phyloP scores from a whole-genome alignment of 2,888 invertebrate species.

The Agrotis segetum region DNA sequence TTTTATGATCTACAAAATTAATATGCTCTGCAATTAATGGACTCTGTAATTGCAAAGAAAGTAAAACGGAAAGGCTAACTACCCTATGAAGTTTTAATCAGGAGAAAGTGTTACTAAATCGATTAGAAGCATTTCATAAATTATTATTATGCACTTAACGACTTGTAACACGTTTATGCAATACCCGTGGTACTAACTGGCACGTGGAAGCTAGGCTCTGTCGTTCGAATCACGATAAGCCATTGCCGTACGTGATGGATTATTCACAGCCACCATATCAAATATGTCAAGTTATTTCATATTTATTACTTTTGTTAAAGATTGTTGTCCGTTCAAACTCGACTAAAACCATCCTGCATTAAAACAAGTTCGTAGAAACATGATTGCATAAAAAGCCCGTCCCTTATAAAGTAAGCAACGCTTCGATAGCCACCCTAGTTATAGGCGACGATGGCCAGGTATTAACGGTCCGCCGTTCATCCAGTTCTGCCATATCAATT shows the following conservation, averaged over 20 bases:
- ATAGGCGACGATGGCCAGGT: slow-evolving; percentile 42
- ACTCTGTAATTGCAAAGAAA: slow-evolving; percentile 49
- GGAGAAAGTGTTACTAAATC: slow-evolving; percentile 70
- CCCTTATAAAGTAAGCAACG: slow-evolving; percentile 58
- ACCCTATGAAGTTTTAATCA: slow-evolving; percentile 46
- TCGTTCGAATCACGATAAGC: slow-evolving; percentile 78
- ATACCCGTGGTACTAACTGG: slow-evolving; percentile 68
- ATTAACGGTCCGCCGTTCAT: slow-evolving; percentile 48
- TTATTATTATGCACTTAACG: slow-evolving; percentile 67
- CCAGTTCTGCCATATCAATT: slow-evolving; percentile 51
- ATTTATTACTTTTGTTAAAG: slow-evolving; percentile 49
- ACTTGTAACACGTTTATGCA: slow-evolving; percentile 73
- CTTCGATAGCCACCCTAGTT: slow-evolving; percentile 64
- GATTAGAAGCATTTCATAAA: slow-evolving; percentile 66
- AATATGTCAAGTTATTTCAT: slow-evolving; percentile 46
- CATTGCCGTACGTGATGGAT: slow-evolving; percentile 78
- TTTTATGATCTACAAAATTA: slow-evolving; percentile 60
- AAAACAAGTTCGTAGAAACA: slow-evolving; percentile 50
- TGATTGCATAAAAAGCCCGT: slow-evolving; percentile 57
- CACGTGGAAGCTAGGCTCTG: slow-evolving; percentile 78
- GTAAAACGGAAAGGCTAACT: slow-evolving; percentile 60
- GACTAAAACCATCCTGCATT: slow-evolving; percentile 54
- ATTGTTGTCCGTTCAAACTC: slow-evolving; percentile 48
- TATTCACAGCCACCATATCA: slow-evolving; percentile 70
- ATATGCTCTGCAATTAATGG: slow-evolving; percentile 26